These are phyloP conservation scores for Drosophila cardini DNA, from an alignment of 1,140 invertebrate species.

Conservation along the genomic window DNA sequence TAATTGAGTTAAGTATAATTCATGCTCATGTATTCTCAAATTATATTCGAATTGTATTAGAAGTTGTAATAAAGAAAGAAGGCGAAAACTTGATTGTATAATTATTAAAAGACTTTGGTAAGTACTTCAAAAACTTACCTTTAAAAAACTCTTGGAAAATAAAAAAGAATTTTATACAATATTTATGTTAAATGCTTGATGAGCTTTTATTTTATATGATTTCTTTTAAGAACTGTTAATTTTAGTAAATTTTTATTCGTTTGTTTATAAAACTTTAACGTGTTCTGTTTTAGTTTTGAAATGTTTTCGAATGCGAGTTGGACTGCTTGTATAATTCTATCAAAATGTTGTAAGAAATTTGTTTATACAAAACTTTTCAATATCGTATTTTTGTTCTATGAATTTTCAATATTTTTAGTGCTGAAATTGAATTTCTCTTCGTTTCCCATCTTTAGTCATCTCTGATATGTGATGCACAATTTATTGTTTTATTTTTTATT, in stretches of 20 bases:
- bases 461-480: constrained; percentile 71
- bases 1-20: constrained; percentile 22
- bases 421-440: constrained; percentile 19
- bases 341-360: constrained; percentile 52
- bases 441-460: constrained; percentile 26
- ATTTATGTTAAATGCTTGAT: constrained; percentile 53
- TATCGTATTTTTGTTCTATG: constrained; percentile 30
- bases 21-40: constrained; percentile 27
- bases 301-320: constrained; percentile 61
- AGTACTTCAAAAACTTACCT: background rate
- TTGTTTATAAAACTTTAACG: constrained; percentile 58
- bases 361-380: constrained; percentile 25
- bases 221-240: constrained; percentile 57
- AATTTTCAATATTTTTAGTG: constrained; percentile 32
- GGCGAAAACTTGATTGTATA: constrained; percentile 25
- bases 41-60: constrained; percentile 57
- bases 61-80: constrained; percentile 68
- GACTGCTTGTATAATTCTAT: constrained; percentile 69
- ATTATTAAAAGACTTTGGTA: background rate
- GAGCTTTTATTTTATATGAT: constrained; percentile 63
- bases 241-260: constrained; percentile 20
- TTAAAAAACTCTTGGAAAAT: too few species aligned
- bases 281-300: background rate
- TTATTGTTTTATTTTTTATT: constrained; percentile 21
- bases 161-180: background rate